Evolutionary conservation across 2,797 vertebrate genomes (phyloP), one percentile per base, ranked within the genome.

Genomic region (Amniataba percoides): DNA sequence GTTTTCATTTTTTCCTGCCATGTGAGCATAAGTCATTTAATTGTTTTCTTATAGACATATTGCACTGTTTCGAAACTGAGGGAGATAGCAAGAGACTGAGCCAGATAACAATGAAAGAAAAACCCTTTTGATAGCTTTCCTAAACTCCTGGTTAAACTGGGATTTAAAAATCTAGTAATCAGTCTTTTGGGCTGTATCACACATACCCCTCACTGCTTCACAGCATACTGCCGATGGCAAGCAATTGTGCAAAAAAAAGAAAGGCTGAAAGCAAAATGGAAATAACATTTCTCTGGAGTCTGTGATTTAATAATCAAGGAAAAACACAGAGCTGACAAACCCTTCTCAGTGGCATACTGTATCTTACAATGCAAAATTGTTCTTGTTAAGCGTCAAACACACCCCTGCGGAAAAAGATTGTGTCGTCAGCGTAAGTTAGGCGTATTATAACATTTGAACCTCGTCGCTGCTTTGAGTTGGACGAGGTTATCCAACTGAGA

Each of bases 81-180:
- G 16, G 7, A 5, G 48, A 60, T 8, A 40, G 25, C 39, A 48
- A 70, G 49, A 46, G 42, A 4, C 43, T 40, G 62, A 62, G 43
- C 60, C 15, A 25, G 57, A 27, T 15, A 14, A 53, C 53, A 60
- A 45, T 14, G 13, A 42, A 46, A 75, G 42, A 18, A 57, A 66
- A 36, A 36, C 36, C 36, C 34, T 68, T 84, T 61, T 75, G 68
- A 78, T 81, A 80, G 68, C 80, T 72, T 82, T 70, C 31, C 57
- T 46, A 72, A 72, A 79, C 46, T 66, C 80, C 36, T 65, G 55
- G 64, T 71, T 65, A 78, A 78, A 82, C 34, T 71, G 18, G 43
- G 51, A 73, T 68, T 72, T 82, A 71, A 78, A 82, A 43, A 82
- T 82, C 18, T 53, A 42, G 43, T 71, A 71, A 85, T 87, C 73